Evolutionary conservation across 2,888 invertebrate species (phyloP).

Genomic region (Drosophila rellima): DNA sequence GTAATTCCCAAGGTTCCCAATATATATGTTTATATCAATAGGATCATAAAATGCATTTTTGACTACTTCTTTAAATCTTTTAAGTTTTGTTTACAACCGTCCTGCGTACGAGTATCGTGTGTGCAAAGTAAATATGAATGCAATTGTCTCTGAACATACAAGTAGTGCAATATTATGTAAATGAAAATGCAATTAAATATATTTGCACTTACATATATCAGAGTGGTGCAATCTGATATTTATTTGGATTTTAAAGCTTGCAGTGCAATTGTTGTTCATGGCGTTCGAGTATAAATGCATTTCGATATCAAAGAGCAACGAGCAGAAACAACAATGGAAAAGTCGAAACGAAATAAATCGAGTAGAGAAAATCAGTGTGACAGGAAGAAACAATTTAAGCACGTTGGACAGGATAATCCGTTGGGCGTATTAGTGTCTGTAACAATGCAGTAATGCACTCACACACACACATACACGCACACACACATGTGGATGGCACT

Average conservation of each 20-base stretch:
- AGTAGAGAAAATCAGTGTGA: conserved; percentile 76
- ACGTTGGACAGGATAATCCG: conserved; percentile 78
- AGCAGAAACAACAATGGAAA: conserved; percentile 44
- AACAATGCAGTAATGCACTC: conserved; percentile 70
- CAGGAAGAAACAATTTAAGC: conserved; percentile 81
- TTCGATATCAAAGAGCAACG: conserved; percentile 39
- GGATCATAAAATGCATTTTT: not conserved
- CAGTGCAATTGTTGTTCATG: conserved; percentile 28
- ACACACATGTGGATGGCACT: conserved; percentile 32
- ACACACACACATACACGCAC: conserved; percentile 18
- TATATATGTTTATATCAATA: not conserved
- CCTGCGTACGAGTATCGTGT: conserved; percentile 1
- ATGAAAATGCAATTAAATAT: conserved; percentile 71
- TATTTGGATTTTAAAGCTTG: conserved; percentile 64
- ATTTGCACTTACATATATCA: conserved; percentile 53
- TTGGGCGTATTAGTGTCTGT: conserved; percentile 67
- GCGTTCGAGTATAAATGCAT: conserved; percentile 54
- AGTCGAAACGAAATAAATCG: conserved; percentile 74
- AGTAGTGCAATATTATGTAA: conserved; percentile 28
- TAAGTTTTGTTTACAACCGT: not conserved
- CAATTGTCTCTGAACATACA: conserved; percentile 16
- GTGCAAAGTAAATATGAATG: conserved; percentile 19
- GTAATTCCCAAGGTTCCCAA: not conserved
- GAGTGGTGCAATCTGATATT: conserved; percentile 54
- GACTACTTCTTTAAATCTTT: conserved; percentile 2